Percentiles rank a stretch among this genome's conserved stretches.
Conservation (phyloP, 2,797 vertebrate species). For the Hapalemur alaotrensis region DNA sequence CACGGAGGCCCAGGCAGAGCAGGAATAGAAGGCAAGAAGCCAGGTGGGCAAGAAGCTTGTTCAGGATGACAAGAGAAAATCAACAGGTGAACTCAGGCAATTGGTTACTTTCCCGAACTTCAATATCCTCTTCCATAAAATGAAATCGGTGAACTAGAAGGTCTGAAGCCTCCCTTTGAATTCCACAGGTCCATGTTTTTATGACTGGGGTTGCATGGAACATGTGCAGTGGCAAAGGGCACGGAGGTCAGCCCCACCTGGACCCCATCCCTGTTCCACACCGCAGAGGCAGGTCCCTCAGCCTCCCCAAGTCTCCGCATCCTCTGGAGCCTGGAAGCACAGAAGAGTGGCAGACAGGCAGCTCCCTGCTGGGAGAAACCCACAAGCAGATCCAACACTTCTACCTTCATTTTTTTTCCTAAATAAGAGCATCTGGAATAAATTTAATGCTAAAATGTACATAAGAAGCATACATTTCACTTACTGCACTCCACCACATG, state of each 20-base stretch:
- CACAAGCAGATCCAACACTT: background rate
- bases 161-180: background rate
- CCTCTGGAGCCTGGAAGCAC: background rate
- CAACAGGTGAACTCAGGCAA: background rate
- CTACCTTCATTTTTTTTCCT: background rate
- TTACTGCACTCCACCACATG: too few relatives aligned
- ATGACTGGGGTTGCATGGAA: background rate
- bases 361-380: background rate
- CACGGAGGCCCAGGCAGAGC: background rate
- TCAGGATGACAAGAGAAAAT: background rate
- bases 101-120: background rate
- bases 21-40: background rate
- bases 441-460: background rate
- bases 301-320: background rate
- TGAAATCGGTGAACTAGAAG: background rate
- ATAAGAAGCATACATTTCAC: background rate
- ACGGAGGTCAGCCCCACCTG: background rate
- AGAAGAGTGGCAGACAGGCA: background rate
- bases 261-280: background rate
- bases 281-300: background rate
- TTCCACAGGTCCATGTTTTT: background rate
- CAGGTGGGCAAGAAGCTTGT: background rate
- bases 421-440: constrained; percentile 42
- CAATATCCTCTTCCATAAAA: background rate
- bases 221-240: background rate